phyloP scores from a whole-genome alignment of 2,113 vertebrate genomes.

The Onychostoma macrolepis region DNA sequence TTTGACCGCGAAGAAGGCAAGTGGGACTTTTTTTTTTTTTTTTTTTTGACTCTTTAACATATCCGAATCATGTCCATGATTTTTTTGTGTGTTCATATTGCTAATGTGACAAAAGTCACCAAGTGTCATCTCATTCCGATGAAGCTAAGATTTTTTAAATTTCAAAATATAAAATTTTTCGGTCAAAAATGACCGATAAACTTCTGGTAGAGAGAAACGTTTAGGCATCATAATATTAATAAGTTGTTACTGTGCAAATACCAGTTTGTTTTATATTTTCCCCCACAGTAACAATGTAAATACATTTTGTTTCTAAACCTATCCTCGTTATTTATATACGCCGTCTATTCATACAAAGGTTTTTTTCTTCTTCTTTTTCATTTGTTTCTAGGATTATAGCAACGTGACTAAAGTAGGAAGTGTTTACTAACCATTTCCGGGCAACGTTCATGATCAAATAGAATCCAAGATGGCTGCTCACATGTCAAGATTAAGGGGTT shows the following conservation, averaged over 20 bases:
- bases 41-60: too few species aligned
- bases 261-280: background rate
- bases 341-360: background rate
- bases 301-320: background rate
- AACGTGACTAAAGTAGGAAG: constrained; percentile 52
- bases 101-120: too few species aligned
- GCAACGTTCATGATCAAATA: constrained; percentile 52
- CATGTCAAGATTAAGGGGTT: constrained; percentile 77
- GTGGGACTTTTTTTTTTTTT: too few species aligned
- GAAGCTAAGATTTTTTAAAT: too few species aligned
- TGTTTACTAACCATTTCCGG: constrained; percentile 61
- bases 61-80: too few species aligned
- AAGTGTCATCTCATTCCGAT: too few species aligned
- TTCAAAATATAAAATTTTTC: too few species aligned
- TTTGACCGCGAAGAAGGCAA: too few species aligned
- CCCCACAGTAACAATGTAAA: background rate
- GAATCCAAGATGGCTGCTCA: constrained; percentile 81
- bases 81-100: too few species aligned
- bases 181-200: too few species aligned
- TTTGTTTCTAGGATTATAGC: background rate
- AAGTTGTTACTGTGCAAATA: background rate
- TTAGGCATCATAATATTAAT: background rate
- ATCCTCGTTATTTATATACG: background rate
- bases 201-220: too few species aligned
- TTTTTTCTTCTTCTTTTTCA: background rate